Conservation (phyloP, 2,888 invertebrate genomes). For the Pristionchus maxplancki region DNA sequence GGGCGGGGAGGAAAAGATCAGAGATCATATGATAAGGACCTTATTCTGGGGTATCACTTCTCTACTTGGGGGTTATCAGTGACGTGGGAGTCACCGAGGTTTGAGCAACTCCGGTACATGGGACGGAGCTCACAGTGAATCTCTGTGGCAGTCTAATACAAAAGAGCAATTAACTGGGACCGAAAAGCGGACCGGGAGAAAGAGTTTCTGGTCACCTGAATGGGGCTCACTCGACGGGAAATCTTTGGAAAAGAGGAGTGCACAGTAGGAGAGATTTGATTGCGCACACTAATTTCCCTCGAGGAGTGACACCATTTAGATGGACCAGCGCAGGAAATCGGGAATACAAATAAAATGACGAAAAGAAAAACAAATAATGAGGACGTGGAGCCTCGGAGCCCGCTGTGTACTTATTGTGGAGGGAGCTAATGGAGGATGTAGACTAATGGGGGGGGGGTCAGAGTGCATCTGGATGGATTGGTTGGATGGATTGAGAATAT, state of each 20-base stretch:
- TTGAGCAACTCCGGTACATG: constrained; percentile 25
- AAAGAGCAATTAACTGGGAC: not conserved
- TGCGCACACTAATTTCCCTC: constrained; percentile 2
- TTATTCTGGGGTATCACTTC: not conserved
- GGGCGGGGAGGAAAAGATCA: not conserved
- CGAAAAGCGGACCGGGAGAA: constrained; percentile 6
- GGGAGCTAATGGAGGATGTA: not conserved
- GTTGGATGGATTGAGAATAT: not conserved
- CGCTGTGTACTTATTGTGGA: constrained; percentile 13
- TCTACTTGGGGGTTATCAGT: not conserved
- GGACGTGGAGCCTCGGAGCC: constrained; percentile 21
- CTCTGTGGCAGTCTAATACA: not conserved
- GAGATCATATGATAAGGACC: too few species aligned
- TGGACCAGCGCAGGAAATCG: not conserved
- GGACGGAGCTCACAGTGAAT: constrained; percentile 23
- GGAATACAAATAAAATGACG: not conserved
- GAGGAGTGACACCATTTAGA: not conserved
- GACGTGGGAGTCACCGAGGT: constrained; percentile 11
- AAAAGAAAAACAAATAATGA: not conserved
- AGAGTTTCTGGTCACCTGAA: not conserved
- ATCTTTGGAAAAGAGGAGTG: not conserved
- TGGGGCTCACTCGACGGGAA: not conserved
- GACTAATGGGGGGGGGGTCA: not conserved
- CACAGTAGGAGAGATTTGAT: not conserved
- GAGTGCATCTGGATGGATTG: not conserved